Evolutionary conservation across 2,888 invertebrate genomes (phyloP).

Genomic region (Seladonia tumulorum): DNA sequence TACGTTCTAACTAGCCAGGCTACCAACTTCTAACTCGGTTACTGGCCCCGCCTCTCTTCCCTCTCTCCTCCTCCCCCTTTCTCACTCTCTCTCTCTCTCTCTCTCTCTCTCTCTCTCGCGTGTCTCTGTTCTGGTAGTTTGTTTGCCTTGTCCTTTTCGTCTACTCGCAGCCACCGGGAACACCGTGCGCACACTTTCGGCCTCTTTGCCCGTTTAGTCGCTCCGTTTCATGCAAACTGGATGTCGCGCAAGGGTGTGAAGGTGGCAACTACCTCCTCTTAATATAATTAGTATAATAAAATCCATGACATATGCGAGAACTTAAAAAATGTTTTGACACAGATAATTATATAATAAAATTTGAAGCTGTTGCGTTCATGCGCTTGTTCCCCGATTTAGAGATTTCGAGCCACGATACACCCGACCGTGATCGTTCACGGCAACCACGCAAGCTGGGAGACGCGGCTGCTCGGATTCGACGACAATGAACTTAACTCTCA

Average conservation of each 20-base stretch:
- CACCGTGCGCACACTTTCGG: slow-evolving; percentile 10
- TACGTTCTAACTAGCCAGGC: slow-evolving; percentile 78
- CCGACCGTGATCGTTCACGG: slow-evolving; percentile 3
- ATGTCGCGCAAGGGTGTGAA: not conserved
- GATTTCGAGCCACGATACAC: not conserved
- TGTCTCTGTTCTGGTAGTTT: not conserved
- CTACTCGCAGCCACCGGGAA: not conserved
- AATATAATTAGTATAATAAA: too few species aligned
- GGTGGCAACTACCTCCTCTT: not conserved
- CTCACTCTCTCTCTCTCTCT: not conserved
- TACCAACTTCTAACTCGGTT: slow-evolving; percentile 80
- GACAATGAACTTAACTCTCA: slow-evolving; percentile 75
- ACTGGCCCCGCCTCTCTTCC: slow-evolving; percentile 50
- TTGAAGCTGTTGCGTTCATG: too few species aligned
- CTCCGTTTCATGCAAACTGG: slow-evolving; percentile 2
- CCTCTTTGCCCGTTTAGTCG: slow-evolving; percentile 25
- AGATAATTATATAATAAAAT: too few species aligned
- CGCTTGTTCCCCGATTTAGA: not conserved
- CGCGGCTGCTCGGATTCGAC: slow-evolving; percentile 50
- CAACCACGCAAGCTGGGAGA: slow-evolving; percentile 35
- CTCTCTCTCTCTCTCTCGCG: not conserved
- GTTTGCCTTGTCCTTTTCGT: slow-evolving; percentile 10
- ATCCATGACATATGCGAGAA: too few species aligned
- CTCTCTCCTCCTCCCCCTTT: too few species aligned
- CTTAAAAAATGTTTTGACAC: too few species aligned